Evolutionary conservation across 2,888 invertebrate species (phyloP).

Genomic region (Endomychus coccineus): DNA sequence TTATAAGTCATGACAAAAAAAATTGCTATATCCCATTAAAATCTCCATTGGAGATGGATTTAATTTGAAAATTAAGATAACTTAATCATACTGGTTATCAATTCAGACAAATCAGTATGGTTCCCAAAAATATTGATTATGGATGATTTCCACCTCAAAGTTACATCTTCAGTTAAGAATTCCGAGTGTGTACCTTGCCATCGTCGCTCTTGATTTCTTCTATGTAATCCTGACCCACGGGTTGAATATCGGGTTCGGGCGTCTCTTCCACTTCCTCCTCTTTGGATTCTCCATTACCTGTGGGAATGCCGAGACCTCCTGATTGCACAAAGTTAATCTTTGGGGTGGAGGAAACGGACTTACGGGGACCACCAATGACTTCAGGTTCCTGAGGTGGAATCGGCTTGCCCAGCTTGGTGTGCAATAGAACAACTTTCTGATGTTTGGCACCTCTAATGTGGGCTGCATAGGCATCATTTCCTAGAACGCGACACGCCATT

Average conservation of each 20-base stretch:
- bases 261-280: slow-evolving; percentile 49
- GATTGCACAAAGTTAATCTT: slow-evolving; percentile 81
- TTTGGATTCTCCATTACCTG: slow-evolving; percentile 39
- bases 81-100: too few relatives aligned
- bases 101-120: too few relatives aligned
- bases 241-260: slow-evolving; percentile 75
- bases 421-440: slow-evolving; percentile 93
- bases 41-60: too few relatives aligned
- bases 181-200: slow-evolving; percentile 67
- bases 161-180: too few relatives aligned
- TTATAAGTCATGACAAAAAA: too few relatives aligned
- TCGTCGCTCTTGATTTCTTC: slow-evolving; percentile 94
- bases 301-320: slow-evolving; percentile 58
- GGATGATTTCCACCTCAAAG: too few relatives aligned
- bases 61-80: too few relatives aligned
- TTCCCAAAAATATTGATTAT: too few relatives aligned
- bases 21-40: too few relatives aligned
- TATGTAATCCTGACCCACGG: slow-evolving; percentile 94
- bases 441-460: slow-evolving; percentile 98
- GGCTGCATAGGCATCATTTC: slow-evolving; percentile 96
- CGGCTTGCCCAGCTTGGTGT: slow-evolving; percentile 95
- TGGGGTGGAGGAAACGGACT: slow-evolving; percentile 57
- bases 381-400: slow-evolving; percentile 94
- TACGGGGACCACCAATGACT: slow-evolving; percentile 56
- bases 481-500: slow-evolving; percentile 49